Base-by-base conservation (phyloP, 1,140 invertebrate species). In the Brachionus rotundiformis region DNA sequence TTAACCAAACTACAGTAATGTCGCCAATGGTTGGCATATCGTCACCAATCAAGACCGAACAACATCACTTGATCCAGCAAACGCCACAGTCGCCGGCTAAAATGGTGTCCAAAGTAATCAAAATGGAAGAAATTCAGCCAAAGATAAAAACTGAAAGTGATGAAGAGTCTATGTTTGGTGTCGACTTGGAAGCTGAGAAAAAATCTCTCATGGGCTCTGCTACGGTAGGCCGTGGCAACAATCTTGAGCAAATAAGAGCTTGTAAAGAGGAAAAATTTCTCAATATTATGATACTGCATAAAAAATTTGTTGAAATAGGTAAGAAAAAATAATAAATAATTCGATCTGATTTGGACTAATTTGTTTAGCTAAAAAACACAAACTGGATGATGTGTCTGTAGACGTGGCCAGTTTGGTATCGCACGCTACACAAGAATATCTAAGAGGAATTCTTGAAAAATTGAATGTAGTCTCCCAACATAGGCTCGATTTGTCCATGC, bases 391-490 rank as follows among this genome's bases (percentile, higher is more conserved):
- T 86, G 92, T 94, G 0, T 90, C 91, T 80, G 90, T 92, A 73
- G 95, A 98, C 85, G 93, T 98, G n/a, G 92, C 93, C 1, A 92
- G 93, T 10, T 89, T 98, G 73, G 91, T 98, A 85, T 96, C 94
- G 25, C 96, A 98, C 88, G 95, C 95, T n/a, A 92, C 93, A 5
- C 94, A 98, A 88, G 95, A 98, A 86, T 90, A 94, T 82, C 90
- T 98, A 82, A 95, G 95, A 89, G 94, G 92, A 87, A 88, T 98
- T 83, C 90, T 97, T 59, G 95, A 97, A 90, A 96, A 96, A 89
- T 90, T 98, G 84, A 93, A 94, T 59, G 91, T 95, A 82, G 94
- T 96, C 86, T 94, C 95, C 11, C 95, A 98, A 89, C 96, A 98
- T 90, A 91, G 96, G 85, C 90, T 94, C 88, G 94, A 97, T 90